These are phyloP conservation scores for Galleria mellonella DNA, from an alignment of 1,140 invertebrate species.

Conservation along the genomic window DNA sequence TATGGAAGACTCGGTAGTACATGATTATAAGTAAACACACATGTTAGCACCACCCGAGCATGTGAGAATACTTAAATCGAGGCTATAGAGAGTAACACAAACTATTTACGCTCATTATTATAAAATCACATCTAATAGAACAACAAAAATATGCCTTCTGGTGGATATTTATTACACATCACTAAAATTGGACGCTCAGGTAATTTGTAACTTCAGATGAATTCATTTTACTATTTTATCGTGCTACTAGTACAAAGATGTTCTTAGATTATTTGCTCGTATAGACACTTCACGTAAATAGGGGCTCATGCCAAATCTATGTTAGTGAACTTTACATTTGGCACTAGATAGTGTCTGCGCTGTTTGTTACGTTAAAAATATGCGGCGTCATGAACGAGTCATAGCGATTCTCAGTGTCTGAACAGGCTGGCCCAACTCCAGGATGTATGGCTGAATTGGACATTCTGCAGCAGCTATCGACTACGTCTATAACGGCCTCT, in stretches of 20 bases:
- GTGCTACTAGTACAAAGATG: constrained; percentile 5
- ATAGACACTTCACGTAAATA: constrained; percentile 46
- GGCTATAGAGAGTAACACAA: no score
- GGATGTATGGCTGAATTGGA: background rate
- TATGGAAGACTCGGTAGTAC: background rate
- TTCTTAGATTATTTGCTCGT: constrained; percentile 22
- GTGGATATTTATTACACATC: no score
- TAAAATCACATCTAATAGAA: no score
- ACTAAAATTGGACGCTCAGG: no score
- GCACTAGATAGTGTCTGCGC: constrained; percentile 51
- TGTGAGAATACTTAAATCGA: no score
- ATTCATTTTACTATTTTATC: no score
- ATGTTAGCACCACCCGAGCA: no score
- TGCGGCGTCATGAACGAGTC: constrained; percentile 60
- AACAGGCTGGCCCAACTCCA: constrained; percentile 34
- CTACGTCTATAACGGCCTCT: no score
- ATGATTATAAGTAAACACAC: background rate
- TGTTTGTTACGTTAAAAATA: constrained; percentile 63
- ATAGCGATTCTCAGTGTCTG: constrained; percentile 33
- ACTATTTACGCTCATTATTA: no score
- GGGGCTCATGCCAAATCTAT: constrained; percentile 51
- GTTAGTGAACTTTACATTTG: constrained; percentile 68
- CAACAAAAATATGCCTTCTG: no score
- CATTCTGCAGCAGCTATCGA: no score
- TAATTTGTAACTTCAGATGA: no score